Percentiles rank a stretch among this genome's conserved stretches.
These are phyloP conservation scores for Mesochorus sp. DNA, from an alignment of 2,888 invertebrate genomes.

Conservation along the genomic window DNA sequence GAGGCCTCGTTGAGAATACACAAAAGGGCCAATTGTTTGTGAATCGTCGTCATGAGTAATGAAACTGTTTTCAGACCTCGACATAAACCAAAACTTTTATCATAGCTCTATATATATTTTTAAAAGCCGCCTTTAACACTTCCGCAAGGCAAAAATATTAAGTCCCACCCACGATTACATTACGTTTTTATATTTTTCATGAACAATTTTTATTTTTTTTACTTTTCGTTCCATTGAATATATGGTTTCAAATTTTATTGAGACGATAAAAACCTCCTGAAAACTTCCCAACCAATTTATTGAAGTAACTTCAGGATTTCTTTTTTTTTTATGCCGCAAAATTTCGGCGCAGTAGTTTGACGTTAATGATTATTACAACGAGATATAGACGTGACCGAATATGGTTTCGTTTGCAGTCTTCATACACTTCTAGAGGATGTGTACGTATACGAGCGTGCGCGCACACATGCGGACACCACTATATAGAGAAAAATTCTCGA, in stretches of 20 bases:
- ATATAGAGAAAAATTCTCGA: conserved; percentile 13
- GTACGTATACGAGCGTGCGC: neutral
- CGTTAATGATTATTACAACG: conserved; percentile 26
- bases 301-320: neutral
- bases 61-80: conserved; percentile 44
- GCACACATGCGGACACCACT: conserved; percentile 35
- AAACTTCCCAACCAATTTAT: neutral
- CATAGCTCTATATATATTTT: neutral
- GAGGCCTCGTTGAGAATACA: conserved; percentile 59
- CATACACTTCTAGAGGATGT: conserved; percentile 24
- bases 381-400: conserved; percentile 52
- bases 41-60: conserved; percentile 53
- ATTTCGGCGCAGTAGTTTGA: conserved; percentile 1
- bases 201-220: neutral
- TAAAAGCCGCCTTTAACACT: no score
- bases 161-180: no score
- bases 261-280: neutral
- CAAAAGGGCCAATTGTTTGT: conserved; percentile 61
- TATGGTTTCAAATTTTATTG: neutral
- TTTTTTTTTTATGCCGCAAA: neutral
- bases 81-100: neutral
- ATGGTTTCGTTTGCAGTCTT: conserved; percentile 46
- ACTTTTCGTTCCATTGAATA: neutral
- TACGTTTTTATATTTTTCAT: no score
- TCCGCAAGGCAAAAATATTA: neutral